Percentiles rank a stretch among this genome's conserved stretches.
Conservation (phyloP, 2,113 vertebrate species). For the Maccullochella peelii region DNA sequence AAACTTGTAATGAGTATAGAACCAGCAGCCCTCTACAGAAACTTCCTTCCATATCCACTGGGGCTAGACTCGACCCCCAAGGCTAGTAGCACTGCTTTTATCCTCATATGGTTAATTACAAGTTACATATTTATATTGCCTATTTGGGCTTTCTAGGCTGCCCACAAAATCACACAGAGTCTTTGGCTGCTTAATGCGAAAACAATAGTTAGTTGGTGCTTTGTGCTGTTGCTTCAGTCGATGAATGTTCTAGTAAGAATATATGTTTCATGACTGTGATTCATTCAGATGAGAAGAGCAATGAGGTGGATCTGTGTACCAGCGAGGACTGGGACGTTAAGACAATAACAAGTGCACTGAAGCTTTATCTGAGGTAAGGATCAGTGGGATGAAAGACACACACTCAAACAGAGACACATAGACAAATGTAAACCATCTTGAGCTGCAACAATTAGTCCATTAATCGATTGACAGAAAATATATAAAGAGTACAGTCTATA, state of each 20-base stretch:
- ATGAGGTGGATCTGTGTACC: conserved; percentile 90
- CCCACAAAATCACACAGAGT: conserved; percentile 11
- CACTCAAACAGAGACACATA: not conserved
- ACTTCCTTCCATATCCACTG: conserved; percentile 65
- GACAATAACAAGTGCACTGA: conserved; percentile 95
- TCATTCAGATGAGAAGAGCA: conserved; percentile 89
- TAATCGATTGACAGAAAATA: not conserved
- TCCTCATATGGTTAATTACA: conserved; percentile 73
- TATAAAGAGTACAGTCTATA: no score
- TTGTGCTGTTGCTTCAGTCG: conserved; percentile 10
- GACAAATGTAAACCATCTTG: not conserved
- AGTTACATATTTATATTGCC: conserved; percentile 74
- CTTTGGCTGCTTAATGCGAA: not conserved
- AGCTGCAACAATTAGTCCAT: not conserved
- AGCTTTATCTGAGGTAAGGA: conserved; percentile 93
- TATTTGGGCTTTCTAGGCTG: conserved; percentile 56
- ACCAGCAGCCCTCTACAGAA: conserved; percentile 62
- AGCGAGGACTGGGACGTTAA: conserved; percentile 95
- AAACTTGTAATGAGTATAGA: conserved; percentile 78
- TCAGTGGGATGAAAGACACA: not conserved
- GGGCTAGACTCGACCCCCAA: conserved; percentile 46
- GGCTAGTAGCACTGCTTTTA: conserved; percentile 67
- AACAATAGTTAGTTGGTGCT: conserved; percentile 1
- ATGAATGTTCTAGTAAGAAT: conserved; percentile 13
- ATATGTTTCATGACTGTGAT: conserved; percentile 29